A percentile compares a stretch with the other conserved stretches of the same genome.
Evolutionary conservation across 2,113 vertebrate genomes (phyloP).

Genomic region (Alexandromys fortis): DNA sequence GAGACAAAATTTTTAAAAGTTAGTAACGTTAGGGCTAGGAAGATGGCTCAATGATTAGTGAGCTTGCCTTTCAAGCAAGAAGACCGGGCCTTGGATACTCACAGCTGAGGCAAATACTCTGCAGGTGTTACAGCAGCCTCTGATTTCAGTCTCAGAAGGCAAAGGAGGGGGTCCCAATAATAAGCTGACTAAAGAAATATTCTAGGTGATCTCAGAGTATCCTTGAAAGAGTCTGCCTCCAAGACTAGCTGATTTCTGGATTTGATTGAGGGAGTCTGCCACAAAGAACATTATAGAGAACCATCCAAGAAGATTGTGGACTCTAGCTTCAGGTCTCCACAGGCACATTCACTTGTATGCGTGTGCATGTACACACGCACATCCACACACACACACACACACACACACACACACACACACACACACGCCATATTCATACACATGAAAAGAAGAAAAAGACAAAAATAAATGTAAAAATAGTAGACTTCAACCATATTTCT

Average conservation of each 20-base stretch:
- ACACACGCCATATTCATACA: background rate
- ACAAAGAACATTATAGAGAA: background rate
- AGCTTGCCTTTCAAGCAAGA: background rate
- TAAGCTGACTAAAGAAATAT: background rate
- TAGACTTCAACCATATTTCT: background rate
- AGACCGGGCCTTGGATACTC: background rate
- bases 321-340: background rate
- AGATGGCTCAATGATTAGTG: background rate
- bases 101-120: background rate
- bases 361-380: background rate
- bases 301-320: background rate
- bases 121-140: too few relatives aligned
- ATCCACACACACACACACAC: background rate
- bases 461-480: background rate
- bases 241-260: background rate
- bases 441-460: background rate
- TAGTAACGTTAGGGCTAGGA: background rate
- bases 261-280: background rate
- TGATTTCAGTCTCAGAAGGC: background rate
- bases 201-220: background rate
- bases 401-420: too few relatives aligned
- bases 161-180: too few relatives aligned
- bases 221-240: background rate
- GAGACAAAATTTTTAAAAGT: background rate
- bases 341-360: background rate